Percentiles rank a stretch among this genome's conserved stretches.
These are phyloP conservation scores for Notarius quadriscutis DNA, from an alignment of 2,113 vertebrate genomes.

Conservation along the genomic window DNA sequence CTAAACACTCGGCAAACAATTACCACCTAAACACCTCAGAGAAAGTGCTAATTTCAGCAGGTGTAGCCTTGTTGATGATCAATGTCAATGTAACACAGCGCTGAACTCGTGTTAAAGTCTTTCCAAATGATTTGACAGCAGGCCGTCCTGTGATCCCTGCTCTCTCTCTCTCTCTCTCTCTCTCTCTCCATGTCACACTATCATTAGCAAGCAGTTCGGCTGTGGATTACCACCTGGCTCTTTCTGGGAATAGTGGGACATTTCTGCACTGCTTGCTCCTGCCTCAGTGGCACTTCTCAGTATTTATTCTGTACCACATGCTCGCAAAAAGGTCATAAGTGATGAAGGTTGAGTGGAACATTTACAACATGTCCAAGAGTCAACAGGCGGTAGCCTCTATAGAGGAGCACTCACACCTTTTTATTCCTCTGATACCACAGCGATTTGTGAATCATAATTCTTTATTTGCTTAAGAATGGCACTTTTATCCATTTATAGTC, in stretches of 20 bases:
- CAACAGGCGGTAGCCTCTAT: slow-evolving; percentile 7
- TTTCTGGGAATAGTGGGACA: slow-evolving; percentile 22
- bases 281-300: slow-evolving; percentile 26
- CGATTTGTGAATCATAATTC: background rate
- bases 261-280: slow-evolving; percentile 16
- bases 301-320: slow-evolving; percentile 31
- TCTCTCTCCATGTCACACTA: background rate
- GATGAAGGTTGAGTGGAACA: slow-evolving; percentile 37
- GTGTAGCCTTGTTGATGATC: background rate
- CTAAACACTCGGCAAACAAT: background rate
- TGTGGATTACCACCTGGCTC: slow-evolving; percentile 16
- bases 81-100: background rate
- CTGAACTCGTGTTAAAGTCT: slow-evolving; percentile 2
- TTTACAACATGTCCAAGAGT: slow-evolving; percentile 21
- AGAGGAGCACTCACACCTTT: background rate
- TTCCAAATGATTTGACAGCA: slow-evolving; percentile 15
- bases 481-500: too few relatives aligned
- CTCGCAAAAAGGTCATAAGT: slow-evolving; percentile 30
- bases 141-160: background rate
- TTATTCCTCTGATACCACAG: background rate
- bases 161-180: background rate
- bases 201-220: slow-evolving; percentile 16
- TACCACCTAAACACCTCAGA: background rate
- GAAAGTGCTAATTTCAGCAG: background rate
- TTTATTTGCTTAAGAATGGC: background rate